These are phyloP conservation scores for Charina bottae DNA, from an alignment of 2,113 vertebrate genomes.

Conservation along the genomic window DNA sequence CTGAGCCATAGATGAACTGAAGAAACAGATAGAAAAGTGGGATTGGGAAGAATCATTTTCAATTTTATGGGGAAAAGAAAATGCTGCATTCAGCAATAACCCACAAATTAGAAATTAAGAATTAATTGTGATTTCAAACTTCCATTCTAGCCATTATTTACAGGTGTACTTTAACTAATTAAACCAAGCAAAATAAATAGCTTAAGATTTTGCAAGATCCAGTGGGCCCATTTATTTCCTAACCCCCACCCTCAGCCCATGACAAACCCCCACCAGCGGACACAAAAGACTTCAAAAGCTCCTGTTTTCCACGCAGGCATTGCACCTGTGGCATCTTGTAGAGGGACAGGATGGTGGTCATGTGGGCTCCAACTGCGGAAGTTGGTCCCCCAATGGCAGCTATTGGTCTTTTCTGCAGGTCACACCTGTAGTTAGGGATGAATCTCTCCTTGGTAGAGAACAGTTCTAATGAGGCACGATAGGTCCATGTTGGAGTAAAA, in stretches of 20 bases:
- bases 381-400: conserved; percentile 13
- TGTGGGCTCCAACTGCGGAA: background rate
- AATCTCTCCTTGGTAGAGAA: background rate
- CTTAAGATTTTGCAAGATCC: no score
- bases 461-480: background rate
- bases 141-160: background rate
- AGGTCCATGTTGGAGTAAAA: background rate
- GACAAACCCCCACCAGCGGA: no score
- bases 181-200: background rate
- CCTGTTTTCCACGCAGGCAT: background rate
- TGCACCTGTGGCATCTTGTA: conserved; percentile 18
- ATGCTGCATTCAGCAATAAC: background rate
- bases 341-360: background rate
- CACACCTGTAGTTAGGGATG: conserved; percentile 25
- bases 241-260: no score
- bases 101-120: background rate
- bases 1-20: conserved; percentile 24
- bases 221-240: no score
- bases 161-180: background rate
- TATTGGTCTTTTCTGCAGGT: background rate
- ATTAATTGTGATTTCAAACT: background rate
- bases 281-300: no score
- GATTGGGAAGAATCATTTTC: background rate
- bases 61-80: background rate
- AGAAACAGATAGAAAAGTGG: background rate